Evolutionary conservation across 1,140 invertebrate genomes (phyloP), one percentile per base, ranked within the genome.

Genomic region (Vanessa atalanta): DNA sequence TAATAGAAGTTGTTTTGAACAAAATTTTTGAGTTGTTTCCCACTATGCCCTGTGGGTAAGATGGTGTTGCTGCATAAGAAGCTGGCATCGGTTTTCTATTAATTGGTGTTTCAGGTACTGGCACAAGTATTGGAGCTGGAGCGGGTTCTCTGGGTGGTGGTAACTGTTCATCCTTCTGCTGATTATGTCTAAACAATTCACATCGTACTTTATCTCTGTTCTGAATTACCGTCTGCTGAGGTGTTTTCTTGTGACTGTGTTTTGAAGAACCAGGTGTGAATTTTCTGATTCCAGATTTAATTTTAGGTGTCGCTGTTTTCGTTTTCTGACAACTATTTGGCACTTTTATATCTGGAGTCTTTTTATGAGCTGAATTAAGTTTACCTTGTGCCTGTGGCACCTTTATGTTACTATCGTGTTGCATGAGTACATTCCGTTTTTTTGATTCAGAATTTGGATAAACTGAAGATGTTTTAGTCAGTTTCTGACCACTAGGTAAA

Each of bases 1-100:
- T 93, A 14, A 93, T 90, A 31, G 77, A 81, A n/a, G 86, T 88
- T 31, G 87, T 91, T 77, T 90, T 92, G 66, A 93, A 93, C 48
- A 88, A 74, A 51, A 89, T 81, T 68, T 90, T 93, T 37, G 84
- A 83, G n/a, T 82, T 85, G 65, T 85, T 84, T 2, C 83, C 83
- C 1, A 79, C 43, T 11, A 78, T 69, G 20, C 88, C 86, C 55
- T 91, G 88, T n/a, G 90, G 88, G 71, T 91, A 90, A 12, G 88
- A 90, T 2, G 89, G 87, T 13, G 90, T 93, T 3, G 87, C 87
- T 9, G 75, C 77, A 77, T 86, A 90, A 20, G 87, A 79, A 2
- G 75, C 53, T 8, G 88, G 84, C 37, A 89, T 79, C n/a, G 72
- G 74, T 60, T 87, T 89, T 37, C 70, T 86, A 61, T 90, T 90